Base-by-base conservation (phyloP, 2,797 vertebrate genomes). In the Onychomys leucogaster region DNA sequence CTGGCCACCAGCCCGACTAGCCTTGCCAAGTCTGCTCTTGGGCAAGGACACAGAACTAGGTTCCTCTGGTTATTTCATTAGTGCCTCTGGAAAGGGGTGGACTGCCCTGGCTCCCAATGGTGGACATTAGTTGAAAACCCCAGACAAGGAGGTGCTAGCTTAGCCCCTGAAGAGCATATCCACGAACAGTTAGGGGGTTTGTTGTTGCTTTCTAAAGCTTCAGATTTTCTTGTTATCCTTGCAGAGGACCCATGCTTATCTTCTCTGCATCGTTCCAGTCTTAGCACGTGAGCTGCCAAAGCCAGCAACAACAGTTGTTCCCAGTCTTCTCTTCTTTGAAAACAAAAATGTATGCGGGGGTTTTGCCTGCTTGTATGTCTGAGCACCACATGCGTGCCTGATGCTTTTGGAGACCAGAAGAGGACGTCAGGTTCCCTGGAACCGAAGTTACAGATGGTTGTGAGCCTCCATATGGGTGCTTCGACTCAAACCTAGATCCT, bases 91-190 rank as follows among this genome's bases (percentile, higher is more conserved):
- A 8, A 41, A 61, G n/a, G 1, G 8, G 8, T 82, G 57, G n/a
- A 41, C 41, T 29, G 37, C 14, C 80, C 80, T 61, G 80, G 25
- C 25, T 61, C 11, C 83, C 80, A 41, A 37, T 32, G 55, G 10
- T 76, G 59, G 77, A 67, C 17, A 88, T 89, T 63, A n/a, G 23
- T 67, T 61, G 32, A 84, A 93, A 97, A 94, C 82, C 67, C 41
- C 9, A 92, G 78, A 94, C 59, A 61, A 59, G 21, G 19, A 87
- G 86, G n/a, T 57, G 10, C 89, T 34, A 83, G 46, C 21, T 41
- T 32, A 93, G 16, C 65, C 32, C 32, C 65, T 94, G 87, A 88
- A 85, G 46, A 85, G 43, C 65, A 78, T 75, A 49, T 29, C 43
- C 63, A 84, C 32, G 41, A 84, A 17, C 1, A 13, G 11, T 14